phyloP scores from a whole-genome alignment of 2,888 invertebrate species.

The Merodon equestris region DNA sequence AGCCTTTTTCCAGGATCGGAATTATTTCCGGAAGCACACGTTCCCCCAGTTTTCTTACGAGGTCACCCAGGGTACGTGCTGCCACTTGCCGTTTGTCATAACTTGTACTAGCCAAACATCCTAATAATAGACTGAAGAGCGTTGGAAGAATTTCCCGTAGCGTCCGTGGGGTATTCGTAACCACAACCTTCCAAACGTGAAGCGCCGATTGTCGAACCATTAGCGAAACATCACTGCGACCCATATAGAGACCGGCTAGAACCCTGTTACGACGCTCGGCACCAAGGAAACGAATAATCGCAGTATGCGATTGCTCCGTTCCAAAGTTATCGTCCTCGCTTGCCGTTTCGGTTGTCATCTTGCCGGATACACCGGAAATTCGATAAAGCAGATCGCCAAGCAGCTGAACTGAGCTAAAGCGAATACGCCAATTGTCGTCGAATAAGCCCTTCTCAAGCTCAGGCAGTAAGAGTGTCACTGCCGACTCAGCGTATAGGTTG shows the following conservation, averaged over 20 bases:
- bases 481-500: constrained; percentile 96
- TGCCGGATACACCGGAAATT: constrained; percentile 98
- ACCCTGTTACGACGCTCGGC: constrained; percentile 94
- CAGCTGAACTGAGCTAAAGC: constrained; percentile 95
- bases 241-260: constrained; percentile 97
- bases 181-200: constrained; percentile 99
- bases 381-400: constrained; percentile 97
- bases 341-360: constrained; percentile 99
- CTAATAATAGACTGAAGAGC: constrained; percentile 92
- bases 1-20: constrained; percentile 95
- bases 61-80: constrained; percentile 96
- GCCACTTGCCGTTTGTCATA: constrained; percentile 98
- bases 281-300: constrained; percentile 93
- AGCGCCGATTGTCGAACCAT: constrained; percentile 98
- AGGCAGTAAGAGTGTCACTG: constrained; percentile 94
- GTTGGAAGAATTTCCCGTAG: constrained; percentile 97
- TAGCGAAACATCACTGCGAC: constrained; percentile 96
- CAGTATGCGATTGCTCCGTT: constrained; percentile 95
- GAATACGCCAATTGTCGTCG: constrained; percentile 99
- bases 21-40: constrained; percentile 98
- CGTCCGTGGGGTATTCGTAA: constrained; percentile 98
- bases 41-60: constrained; percentile 98
- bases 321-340: constrained; percentile 99
- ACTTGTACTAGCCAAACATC: constrained; percentile 96
- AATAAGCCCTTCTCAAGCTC: constrained; percentile 96